Base-by-base conservation (phyloP, 2,888 invertebrate genomes). In the Leptinotarsa rubiginosa region DNA sequence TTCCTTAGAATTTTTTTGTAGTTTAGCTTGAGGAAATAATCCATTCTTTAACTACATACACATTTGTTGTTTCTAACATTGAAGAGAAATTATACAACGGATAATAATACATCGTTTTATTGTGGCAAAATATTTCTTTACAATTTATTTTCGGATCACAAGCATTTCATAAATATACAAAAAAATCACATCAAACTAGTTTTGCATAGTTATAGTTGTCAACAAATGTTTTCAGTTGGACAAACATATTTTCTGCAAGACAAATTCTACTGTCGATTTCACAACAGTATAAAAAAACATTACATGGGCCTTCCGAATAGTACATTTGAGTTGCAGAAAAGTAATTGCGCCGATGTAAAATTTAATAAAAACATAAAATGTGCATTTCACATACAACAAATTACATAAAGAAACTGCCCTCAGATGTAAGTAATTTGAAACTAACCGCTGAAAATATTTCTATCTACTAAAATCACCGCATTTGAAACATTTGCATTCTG, bases 401-500 rank as follows among this genome's bases (percentile, higher is more conserved):
- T 41, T 2, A 41, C 41, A 41, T 12, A 41, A 41, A 41, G 41
- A 41, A 41, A 10, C 20, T 56, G 20, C 13, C 0, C 54, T 13
- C 54, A n/a, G 65, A 68, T 0, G n/a, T 41, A n/a, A 31, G 52
- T 4, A 22, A 47, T 25, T 50, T 25, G 25, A 72, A 67, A 20
- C 13, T 56, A 56, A 56, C 22, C 12, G 13, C 56, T 22, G 4
- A 49, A 41, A 69, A 47, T 15, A 18, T 31, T 65, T 70, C 89
- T 91, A 93, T 89, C 94, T 92, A 73, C 93, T 94, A 84, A 92
- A 94, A 85, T 96, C 95, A 75, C 96, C 96, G 86, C 97, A 97
- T 88, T 96, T 96, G 87, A 92, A 95, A 87, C 97, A 97, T 88
- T 94, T 94, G 89, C 97, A 97, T 83, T 96, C 95, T 49, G 94